These are phyloP conservation scores for Oenanthe melanoleuca DNA, from an alignment of 2,113 vertebrate genomes.

Conservation along the genomic window DNA sequence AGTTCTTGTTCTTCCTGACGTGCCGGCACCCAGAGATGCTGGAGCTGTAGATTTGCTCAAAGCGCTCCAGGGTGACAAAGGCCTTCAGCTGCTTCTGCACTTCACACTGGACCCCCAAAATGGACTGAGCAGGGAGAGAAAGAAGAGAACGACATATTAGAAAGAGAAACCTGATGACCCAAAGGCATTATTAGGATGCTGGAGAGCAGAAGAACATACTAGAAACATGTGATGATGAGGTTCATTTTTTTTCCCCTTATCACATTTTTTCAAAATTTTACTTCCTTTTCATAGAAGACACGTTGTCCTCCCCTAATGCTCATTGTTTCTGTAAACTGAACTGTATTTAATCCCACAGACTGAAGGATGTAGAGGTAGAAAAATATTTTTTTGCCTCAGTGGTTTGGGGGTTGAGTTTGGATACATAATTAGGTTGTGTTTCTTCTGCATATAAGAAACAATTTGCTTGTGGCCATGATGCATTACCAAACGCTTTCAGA, in stretches of 20 bases:
- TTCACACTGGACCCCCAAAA: slow-evolving; percentile 95
- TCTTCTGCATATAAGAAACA: background rate
- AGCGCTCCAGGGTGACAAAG: slow-evolving; percentile 93
- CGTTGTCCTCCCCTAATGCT: background rate
- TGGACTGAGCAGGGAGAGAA: slow-evolving; percentile 77
- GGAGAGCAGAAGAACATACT: background rate
- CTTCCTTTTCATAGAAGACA: background rate
- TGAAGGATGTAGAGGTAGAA: background rate
- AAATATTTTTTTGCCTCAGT: background rate
- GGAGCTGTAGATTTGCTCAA: slow-evolving; percentile 88
- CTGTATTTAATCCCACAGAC: background rate
- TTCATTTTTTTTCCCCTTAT: background rate
- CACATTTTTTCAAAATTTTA: background rate
- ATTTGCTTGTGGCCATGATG: background rate
- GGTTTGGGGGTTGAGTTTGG: background rate
- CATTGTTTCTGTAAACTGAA: background rate
- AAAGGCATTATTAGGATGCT: background rate
- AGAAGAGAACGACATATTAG: background rate
- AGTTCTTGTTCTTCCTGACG: slow-evolving; percentile 78
- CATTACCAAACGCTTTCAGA: background rate
- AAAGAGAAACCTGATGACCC: background rate
- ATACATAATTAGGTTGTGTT: background rate
- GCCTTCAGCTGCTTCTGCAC: slow-evolving; percentile 97
- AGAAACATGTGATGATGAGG: background rate
- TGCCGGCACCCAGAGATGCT: slow-evolving; percentile 87